phyloP scores from a whole-genome alignment of 1,140 invertebrate species.

The Drosophila elegans region DNA sequence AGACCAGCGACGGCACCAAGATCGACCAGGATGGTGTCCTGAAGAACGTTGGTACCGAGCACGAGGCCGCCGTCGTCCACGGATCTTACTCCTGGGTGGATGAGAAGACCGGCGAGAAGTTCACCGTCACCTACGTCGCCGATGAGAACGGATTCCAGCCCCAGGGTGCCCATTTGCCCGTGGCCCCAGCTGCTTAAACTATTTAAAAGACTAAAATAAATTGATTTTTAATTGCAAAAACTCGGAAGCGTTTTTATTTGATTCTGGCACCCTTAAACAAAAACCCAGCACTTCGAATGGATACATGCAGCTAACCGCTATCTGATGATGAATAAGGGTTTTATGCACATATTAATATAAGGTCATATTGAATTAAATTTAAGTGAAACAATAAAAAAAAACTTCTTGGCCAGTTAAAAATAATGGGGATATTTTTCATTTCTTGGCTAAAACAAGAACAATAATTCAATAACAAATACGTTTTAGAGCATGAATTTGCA shows the following conservation, averaged over 20 bases:
- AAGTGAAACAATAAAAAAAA: too few relatives aligned
- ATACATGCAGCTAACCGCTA: too few relatives aligned
- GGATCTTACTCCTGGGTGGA: conserved; percentile 49
- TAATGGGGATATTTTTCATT: too few relatives aligned
- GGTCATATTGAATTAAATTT: too few relatives aligned
- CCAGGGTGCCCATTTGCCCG: conserved; percentile 86
- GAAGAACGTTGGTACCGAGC: conserved; percentile 26
- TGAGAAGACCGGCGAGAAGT: conserved; percentile 55
- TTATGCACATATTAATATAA: too few relatives aligned
- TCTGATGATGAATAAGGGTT: too few relatives aligned
- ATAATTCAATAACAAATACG: too few relatives aligned
- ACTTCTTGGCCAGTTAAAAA: too few relatives aligned
- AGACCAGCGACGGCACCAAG: conserved; percentile 88
- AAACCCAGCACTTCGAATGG: too few relatives aligned
- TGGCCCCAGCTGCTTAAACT: conserved; percentile 83
- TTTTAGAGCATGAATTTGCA: too few relatives aligned
- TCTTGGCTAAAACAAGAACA: too few relatives aligned
- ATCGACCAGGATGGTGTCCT: conserved; percentile 58
- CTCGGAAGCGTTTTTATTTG: background rate
- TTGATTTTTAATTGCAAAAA: conserved; percentile 10
- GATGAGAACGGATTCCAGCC: conserved; percentile 89
- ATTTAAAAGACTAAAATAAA: conserved; percentile 16
- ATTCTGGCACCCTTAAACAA: too few relatives aligned
- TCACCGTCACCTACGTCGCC: conserved; percentile 60
- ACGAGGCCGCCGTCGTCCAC: conserved; percentile 54